These are phyloP conservation scores for Cotesia typhae DNA, from an alignment of 1,140 invertebrate genomes.

Conservation along the genomic window DNA sequence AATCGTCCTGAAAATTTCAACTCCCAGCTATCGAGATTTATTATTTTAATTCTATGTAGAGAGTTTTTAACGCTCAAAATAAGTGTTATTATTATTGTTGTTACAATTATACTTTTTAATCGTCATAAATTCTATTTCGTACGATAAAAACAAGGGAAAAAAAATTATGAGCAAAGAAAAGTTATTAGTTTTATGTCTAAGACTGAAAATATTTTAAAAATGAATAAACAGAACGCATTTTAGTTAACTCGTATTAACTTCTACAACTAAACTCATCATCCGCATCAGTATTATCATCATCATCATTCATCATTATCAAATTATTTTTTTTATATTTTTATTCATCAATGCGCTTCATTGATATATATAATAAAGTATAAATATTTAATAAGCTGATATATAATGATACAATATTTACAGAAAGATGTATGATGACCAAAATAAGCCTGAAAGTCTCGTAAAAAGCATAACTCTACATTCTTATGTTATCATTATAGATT, in stretches of 20 bases:
- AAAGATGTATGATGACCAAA: slow-evolving; percentile 47
- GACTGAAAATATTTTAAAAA: too few species aligned
- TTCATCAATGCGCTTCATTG: slow-evolving; percentile 15
- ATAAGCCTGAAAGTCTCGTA: slow-evolving; percentile 40
- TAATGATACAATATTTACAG: slow-evolving; percentile 61
- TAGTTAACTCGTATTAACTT: background rate
- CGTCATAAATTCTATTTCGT: too few species aligned
- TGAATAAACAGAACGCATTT: too few species aligned
- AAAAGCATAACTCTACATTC: slow-evolving; percentile 14
- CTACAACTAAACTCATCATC: background rate
- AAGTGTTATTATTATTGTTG: too few species aligned
- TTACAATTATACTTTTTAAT: too few species aligned
- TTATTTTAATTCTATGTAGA: slow-evolving; percentile 10
- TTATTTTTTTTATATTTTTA: slow-evolving; percentile 44
- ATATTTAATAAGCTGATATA: slow-evolving; percentile 52
- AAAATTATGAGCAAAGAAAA: too few species aligned
- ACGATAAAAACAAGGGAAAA: too few species aligned
- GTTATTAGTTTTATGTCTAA: too few species aligned
- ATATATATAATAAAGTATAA: slow-evolving; percentile 43
- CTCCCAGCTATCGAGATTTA: slow-evolving; percentile 14
- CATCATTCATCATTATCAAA: slow-evolving; percentile 48
- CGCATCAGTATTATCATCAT: too few species aligned
- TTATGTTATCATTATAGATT: slow-evolving; percentile 27
- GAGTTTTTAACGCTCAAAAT: background rate
- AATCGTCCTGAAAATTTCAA: too few species aligned